These are phyloP conservation scores for Coryphaenoides rupestris DNA, from an alignment of 2,113 vertebrate genomes.

Conservation along the genomic window DNA sequence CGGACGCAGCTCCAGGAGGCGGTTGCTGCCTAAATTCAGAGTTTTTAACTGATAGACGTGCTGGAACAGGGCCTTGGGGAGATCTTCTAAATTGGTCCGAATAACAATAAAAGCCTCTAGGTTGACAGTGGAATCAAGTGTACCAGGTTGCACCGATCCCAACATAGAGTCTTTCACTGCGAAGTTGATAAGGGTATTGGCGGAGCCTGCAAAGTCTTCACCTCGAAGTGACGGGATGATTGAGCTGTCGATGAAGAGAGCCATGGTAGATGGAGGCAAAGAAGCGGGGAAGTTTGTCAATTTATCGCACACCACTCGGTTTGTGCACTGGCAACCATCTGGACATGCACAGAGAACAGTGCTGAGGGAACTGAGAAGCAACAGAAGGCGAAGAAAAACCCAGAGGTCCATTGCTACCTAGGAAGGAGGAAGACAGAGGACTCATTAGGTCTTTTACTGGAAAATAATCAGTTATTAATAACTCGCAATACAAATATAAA, in stretches of 20 bases:
- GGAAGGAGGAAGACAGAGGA: conserved; percentile 29
- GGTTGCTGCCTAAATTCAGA: conserved; percentile 80
- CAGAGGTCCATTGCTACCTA: conserved; percentile 59
- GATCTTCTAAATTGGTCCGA: conserved; percentile 48
- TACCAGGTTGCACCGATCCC: conserved; percentile 48
- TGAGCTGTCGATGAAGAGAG: conserved; percentile 37
- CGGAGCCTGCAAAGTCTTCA: conserved; percentile 47
- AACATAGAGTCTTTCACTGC: conserved; percentile 38
- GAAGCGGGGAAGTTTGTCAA: conserved; percentile 58
- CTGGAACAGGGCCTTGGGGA: conserved; percentile 73
- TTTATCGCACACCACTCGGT: conserved; percentile 26
- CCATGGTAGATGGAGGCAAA: conserved; percentile 36
- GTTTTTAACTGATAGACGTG: conserved; percentile 72
- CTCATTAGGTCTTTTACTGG: background rate
- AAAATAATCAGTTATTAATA: background rate
- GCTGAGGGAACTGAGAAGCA: conserved; percentile 46
- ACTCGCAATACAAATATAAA: background rate
- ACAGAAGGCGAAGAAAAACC: conserved; percentile 28
- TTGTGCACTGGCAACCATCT: conserved; percentile 47
- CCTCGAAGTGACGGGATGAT: conserved; percentile 54
- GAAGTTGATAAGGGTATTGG: conserved; percentile 34
- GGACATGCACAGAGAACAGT: conserved; percentile 54
- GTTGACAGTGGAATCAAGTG: conserved; percentile 55
- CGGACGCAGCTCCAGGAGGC: conserved; percentile 50
- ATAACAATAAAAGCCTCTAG: conserved; percentile 38